A percentile compares a stretch with the other conserved stretches of the same genome.
phyloP scores from a whole-genome alignment of 2,797 vertebrate species.

The Carduelis carduelis region DNA sequence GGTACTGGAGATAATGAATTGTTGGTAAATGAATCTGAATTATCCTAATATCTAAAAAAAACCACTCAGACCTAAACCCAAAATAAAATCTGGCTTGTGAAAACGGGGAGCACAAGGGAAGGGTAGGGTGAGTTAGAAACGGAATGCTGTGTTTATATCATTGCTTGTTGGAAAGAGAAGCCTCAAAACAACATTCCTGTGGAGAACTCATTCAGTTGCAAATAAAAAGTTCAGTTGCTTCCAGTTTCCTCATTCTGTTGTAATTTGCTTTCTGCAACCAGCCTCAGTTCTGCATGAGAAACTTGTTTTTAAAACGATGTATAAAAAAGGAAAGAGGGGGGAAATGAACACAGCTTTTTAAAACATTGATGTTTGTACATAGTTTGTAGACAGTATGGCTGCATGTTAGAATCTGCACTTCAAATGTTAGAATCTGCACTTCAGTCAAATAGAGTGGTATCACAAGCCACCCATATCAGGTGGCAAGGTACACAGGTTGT shows the following conservation, averaged over 20 bases:
- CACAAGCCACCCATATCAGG: not conserved
- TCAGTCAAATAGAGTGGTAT: not conserved
- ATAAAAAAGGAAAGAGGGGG: not conserved
- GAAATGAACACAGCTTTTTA: not conserved
- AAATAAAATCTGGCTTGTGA: not conserved
- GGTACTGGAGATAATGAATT: not conserved
- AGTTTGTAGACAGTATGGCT: not conserved
- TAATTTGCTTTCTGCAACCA: not conserved
- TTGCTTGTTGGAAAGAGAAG: not conserved
- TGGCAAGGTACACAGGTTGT: no score
- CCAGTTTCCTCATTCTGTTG: not conserved
- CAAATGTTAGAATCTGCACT: not conserved
- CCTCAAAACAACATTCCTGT: not conserved
- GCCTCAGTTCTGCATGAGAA: not conserved
- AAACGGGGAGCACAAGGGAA: fast-evolving
- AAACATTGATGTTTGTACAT: fast-evolving
- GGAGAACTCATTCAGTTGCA: not conserved
- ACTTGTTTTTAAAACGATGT: not conserved
- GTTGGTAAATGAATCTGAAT: not conserved
- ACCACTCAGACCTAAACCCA: not conserved
- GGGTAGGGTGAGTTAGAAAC: not conserved
- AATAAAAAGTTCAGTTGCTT: not conserved
- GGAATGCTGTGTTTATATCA: not conserved
- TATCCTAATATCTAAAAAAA: not conserved
- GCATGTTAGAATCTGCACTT: not conserved